Evolutionary conservation across 1,140 invertebrate genomes (phyloP).

Genomic region (Plutomurus gul): DNA sequence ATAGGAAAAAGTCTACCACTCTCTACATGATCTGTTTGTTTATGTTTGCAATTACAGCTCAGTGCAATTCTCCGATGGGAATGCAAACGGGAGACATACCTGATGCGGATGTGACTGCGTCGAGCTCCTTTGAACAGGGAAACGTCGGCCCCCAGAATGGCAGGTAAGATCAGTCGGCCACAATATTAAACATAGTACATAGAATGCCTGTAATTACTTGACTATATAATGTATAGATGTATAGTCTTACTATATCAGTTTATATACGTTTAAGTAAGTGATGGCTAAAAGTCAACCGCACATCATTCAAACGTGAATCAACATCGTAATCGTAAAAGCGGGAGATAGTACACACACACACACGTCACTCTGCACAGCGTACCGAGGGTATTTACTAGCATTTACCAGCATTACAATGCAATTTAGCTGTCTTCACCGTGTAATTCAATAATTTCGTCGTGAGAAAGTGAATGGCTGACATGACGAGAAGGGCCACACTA

Average conservation of each 20-base stretch:
- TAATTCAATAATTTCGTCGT: not conserved
- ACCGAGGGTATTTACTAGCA: conserved; percentile 39
- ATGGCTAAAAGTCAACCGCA: no score
- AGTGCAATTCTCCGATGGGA: conserved; percentile 69
- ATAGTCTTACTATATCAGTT: no score
- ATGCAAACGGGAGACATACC: conserved; percentile 74
- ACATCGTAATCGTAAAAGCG: no score
- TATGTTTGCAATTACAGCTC: conserved; percentile 59
- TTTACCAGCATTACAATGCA: not conserved
- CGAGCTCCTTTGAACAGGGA: conserved; percentile 73
- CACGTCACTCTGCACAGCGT: not conserved
- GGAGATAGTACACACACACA: not conserved
- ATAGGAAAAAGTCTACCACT: no score
- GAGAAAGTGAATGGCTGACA: not conserved
- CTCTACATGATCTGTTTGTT: not conserved
- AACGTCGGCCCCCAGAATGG: conserved; percentile 73
- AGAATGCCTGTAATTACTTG: no score
- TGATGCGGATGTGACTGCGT: conserved; percentile 71
- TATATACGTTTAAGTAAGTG: no score
- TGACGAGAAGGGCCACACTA: no score
- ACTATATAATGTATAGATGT: no score
- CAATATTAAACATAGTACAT: not conserved
- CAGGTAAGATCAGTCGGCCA: conserved; percentile 56
- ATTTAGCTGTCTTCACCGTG: not conserved
- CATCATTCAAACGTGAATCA: no score